Evolutionary conservation across 64 coral and sea anemone genomes (phyloP).

Genomic region (Montipora foliosa): DNA sequence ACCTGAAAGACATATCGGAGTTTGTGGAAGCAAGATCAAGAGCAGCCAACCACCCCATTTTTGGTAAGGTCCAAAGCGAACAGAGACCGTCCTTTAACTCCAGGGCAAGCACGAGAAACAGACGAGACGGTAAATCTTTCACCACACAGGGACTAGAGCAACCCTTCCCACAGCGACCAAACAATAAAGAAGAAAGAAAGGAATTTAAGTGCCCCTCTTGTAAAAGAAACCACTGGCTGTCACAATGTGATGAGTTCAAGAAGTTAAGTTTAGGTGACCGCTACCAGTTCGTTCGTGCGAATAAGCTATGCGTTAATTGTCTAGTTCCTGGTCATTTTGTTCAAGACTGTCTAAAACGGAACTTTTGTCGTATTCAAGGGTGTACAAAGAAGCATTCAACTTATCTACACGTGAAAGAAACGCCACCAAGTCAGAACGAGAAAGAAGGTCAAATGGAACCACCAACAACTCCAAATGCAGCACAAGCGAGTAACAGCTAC

Average conservation of each 20-base stretch:
- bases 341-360: too few relatives aligned
- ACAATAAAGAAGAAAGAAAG: not conserved
- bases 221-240: slow-evolving; percentile 31
- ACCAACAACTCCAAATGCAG: too few relatives aligned
- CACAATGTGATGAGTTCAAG: slow-evolving; percentile 26
- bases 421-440: too few relatives aligned
- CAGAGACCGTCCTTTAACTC: not conserved
- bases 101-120: not conserved
- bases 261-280: slow-evolving; percentile 40
- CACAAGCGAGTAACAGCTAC: too few relatives aligned
- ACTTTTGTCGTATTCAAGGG: too few relatives aligned
- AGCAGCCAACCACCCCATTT: slow-evolving; percentile 33
- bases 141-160: not conserved
- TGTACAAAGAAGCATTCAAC: too few relatives aligned
- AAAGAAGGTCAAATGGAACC: too few relatives aligned
- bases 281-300: slow-evolving; percentile 50
- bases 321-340: too few relatives aligned
- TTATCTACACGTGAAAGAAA: too few relatives aligned
- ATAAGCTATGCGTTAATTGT: not conserved
- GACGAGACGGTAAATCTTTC: not conserved
- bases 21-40: slow-evolving; percentile 41
- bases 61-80: slow-evolving; percentile 13
- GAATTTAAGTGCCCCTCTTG: slow-evolving; percentile 24
- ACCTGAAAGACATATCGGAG: not conserved
- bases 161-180: not conserved